Percentiles rank a stretch among this genome's conserved stretches.
Conservation (phyloP, 2,888 invertebrate species). For the Apodemia zela region DNA sequence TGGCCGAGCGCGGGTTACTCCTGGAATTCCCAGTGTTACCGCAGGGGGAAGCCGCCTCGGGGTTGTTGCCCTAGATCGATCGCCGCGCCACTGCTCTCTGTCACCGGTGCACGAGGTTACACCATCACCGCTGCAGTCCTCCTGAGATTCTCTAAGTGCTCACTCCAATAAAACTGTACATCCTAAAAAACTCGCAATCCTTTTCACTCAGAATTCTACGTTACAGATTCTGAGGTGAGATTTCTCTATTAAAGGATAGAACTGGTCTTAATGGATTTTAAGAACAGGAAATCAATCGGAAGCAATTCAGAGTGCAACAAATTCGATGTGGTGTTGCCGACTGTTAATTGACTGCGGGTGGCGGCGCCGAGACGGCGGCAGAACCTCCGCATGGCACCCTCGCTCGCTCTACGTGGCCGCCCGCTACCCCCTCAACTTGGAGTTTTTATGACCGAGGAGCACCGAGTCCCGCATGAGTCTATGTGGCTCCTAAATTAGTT, state of each 20-base stretch:
- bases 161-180: conserved; percentile 1
- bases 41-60: conserved; percentile 60
- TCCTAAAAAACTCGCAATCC: background rate
- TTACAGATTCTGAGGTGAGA: conserved; percentile 1
- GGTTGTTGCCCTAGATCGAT: conserved; percentile 77
- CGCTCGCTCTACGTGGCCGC: conserved; percentile 55
- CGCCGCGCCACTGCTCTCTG: conserved; percentile 54
- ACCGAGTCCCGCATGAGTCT: conserved; percentile 65
- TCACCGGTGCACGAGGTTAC: conserved; percentile 68
- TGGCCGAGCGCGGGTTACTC: conserved; percentile 47
- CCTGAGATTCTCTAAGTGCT: conserved; percentile 22
- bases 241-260: conserved; percentile 28
- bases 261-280: conserved; percentile 45
- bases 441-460: conserved; percentile 72
- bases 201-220: background rate
- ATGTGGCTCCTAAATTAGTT: conserved; percentile 67
- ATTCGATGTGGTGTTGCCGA: conserved; percentile 72
- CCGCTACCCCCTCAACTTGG: conserved; percentile 58
- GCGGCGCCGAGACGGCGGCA: conserved; percentile 79
- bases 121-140: conserved; percentile 54
- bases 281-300: conserved; percentile 74
- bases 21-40: conserved; percentile 74
- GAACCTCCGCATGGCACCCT: conserved; percentile 77
- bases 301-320: conserved; percentile 74
- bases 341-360: conserved; percentile 80